phyloP scores from a whole-genome alignment of 2,113 vertebrate genomes.

The Ictalurus punctatus region DNA sequence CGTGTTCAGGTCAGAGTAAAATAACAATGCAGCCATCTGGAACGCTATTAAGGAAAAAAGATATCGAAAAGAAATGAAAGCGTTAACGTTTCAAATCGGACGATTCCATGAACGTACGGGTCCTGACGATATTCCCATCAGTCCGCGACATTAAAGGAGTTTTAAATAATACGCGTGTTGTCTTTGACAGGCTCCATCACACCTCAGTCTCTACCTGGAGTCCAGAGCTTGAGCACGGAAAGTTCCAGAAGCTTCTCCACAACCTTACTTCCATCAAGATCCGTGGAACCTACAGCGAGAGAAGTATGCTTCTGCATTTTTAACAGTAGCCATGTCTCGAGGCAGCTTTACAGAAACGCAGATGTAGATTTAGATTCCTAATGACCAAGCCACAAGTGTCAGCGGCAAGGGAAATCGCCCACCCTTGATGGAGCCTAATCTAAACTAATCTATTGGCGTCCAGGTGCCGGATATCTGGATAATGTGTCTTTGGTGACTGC shows the following conservation, averaged over 20 bases:
- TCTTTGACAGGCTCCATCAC: conserved; percentile 82
- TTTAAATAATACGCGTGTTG: neutral
- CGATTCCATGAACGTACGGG: too few relatives aligned
- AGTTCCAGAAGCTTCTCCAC: conserved; percentile 95
- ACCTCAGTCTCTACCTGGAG: conserved; percentile 90
- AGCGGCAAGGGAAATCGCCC: too few relatives aligned
- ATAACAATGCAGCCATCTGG: neutral
- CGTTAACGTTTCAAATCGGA: too few relatives aligned
- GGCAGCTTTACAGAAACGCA: neutral
- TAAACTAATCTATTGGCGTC: neutral
- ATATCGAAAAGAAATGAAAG: too few relatives aligned
- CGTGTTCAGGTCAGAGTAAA: neutral
- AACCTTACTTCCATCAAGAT: conserved; percentile 94
- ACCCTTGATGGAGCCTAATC: neutral
- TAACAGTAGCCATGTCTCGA: neutral
- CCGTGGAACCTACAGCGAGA: conserved; percentile 92
- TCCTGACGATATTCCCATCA: neutral
- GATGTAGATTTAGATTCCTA: neutral
- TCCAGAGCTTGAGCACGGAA: conserved; percentile 80
- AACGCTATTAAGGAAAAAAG: too few relatives aligned
- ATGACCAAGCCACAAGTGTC: neutral
- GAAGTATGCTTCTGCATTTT: conserved; percentile 73
- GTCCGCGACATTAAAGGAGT: neutral
- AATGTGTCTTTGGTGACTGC: conserved; percentile 84
- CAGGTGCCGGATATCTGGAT: conserved; percentile 90